Evolutionary conservation across 2,888 invertebrate species (phyloP).

Genomic region (Amblyjoppa proteus): DNA sequence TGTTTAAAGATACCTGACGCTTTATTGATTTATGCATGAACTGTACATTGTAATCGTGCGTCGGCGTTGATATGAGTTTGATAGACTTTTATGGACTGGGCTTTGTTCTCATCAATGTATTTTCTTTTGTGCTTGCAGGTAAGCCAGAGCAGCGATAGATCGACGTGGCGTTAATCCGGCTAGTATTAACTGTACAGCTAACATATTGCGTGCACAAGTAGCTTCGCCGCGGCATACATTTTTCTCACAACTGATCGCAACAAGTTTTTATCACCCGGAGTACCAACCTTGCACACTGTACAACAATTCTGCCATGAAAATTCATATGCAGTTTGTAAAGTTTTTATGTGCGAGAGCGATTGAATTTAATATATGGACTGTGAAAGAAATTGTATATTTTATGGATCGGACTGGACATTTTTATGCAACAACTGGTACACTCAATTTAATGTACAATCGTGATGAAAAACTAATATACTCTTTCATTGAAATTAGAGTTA

Average conservation of each 20-base stretch:
- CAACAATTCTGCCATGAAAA: no score
- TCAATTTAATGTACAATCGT: no score
- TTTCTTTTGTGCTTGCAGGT: conserved; percentile 58
- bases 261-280: no score
- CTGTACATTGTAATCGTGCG: background rate
- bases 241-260: background rate
- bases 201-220: background rate
- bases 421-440: no score
- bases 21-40: conserved; percentile 5
- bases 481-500: no score
- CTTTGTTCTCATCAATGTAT: conserved; percentile 24
- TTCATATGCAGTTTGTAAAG: no score
- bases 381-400: no score
- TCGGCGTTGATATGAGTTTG: background rate
- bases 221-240: background rate
- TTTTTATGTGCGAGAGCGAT: no score
- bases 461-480: no score
- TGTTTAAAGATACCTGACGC: background rate
- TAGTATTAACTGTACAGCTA: background rate
- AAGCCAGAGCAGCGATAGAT: conserved; percentile 38
- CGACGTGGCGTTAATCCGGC: background rate
- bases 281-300: no score
- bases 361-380: no score
- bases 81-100: background rate
- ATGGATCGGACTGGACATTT: no score